Evolutionary conservation across 2,113 vertebrate species (phyloP).

Genomic region (Sisor rabdophorus): DNA sequence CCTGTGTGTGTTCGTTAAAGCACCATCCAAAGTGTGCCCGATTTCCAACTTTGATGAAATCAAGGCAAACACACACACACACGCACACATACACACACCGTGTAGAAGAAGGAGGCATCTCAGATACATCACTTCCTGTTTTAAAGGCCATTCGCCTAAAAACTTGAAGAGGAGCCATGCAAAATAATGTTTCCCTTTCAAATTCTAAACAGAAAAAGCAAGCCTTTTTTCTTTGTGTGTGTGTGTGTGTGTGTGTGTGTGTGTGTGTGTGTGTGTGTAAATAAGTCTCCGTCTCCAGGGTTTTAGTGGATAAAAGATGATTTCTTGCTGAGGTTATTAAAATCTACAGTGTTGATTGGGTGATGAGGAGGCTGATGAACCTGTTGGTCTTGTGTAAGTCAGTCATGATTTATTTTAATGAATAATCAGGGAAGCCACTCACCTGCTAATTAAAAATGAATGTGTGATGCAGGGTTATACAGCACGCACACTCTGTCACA

Average conservation of each 20-base stretch:
- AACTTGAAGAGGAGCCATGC: constrained; percentile 1
- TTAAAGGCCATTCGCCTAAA: constrained; percentile 19
- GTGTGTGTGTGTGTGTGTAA: too few relatives aligned
- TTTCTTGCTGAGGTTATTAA: constrained; percentile 12
- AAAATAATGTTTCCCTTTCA: constrained; percentile 18
- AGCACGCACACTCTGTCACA: background rate
- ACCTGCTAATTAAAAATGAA: constrained; percentile 53
- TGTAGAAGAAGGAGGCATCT: constrained; percentile 26
- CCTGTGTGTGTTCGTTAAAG: constrained; percentile 67
- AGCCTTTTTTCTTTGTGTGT: background rate
- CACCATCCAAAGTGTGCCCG: constrained; percentile 56
- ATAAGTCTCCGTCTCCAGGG: background rate
- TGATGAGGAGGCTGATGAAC: constrained; percentile 60
- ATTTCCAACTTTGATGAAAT: background rate
- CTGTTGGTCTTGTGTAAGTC: constrained; percentile 66
- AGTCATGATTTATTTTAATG: constrained; percentile 66
- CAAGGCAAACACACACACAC: too few relatives aligned
- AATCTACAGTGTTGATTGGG: background rate
- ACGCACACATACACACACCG: background rate
- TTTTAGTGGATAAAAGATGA: background rate
- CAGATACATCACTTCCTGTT: constrained; percentile 48
- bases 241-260: too few relatives aligned
- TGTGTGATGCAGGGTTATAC: constrained; percentile 10
- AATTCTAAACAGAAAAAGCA: background rate
- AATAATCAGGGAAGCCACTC: constrained; percentile 55